Conservation (phyloP, 2,888 invertebrate species). For the Campoletis raptor region DNA sequence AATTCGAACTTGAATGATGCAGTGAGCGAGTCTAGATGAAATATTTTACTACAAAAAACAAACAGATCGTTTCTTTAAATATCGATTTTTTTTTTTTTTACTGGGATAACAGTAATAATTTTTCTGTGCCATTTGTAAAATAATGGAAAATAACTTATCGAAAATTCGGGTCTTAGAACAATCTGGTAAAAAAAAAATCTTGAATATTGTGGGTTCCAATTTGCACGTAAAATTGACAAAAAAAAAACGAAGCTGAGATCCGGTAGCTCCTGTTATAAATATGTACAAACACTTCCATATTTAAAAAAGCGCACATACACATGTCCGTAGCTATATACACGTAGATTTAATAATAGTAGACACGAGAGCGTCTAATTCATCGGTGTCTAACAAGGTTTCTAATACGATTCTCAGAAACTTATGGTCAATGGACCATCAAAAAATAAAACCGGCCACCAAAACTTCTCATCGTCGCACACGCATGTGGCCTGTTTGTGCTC, state of each 20-base stretch:
- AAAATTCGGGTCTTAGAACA: not conserved
- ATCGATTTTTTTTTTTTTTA: not conserved
- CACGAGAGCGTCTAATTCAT: constrained; percentile 56
- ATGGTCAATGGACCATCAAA: constrained; percentile 29
- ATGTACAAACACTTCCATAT: not conserved
- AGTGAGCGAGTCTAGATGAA: not conserved
- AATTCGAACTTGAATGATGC: not conserved
- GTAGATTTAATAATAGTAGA: constrained; percentile 2
- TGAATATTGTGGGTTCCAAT: constrained; percentile 9
- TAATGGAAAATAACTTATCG: not conserved
- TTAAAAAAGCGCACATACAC: not conserved
- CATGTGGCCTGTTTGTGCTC: constrained; percentile 18
- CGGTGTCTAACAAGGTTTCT: constrained; percentile 64
- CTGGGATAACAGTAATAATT: not conserved
- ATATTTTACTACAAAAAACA: not conserved
- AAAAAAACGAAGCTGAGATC: not conserved
- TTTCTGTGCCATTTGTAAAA: not conserved
- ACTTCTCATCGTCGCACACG: constrained; percentile 43
- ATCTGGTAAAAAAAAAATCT: not conserved
- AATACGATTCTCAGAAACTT: constrained; percentile 64
- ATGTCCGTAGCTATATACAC: not conserved
- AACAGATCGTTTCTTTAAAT: not conserved
- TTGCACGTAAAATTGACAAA: constrained; percentile 35
- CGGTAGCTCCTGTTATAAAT: constrained; percentile 26
- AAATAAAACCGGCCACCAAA: constrained; percentile 2